Evolutionary conservation across 2,888 invertebrate genomes (phyloP), one percentile per base, ranked within the genome.

Genomic region (Polydrusus pterygomalis): DNA sequence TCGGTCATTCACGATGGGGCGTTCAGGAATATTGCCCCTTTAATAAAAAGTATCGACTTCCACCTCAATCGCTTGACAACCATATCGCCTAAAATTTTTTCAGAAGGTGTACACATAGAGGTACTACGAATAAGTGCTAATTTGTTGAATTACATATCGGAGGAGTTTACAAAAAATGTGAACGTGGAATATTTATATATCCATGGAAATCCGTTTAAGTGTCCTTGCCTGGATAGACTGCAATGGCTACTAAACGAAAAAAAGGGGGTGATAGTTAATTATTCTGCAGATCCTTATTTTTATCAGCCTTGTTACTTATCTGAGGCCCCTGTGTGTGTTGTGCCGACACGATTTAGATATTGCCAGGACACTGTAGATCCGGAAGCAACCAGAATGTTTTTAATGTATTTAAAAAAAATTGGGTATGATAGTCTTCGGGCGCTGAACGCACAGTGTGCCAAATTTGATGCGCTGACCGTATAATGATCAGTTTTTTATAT

Each of bases 111-210:
- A 20, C 49, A 17, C 7, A 63, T 63, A 43, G 43, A 38, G 17
- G 43, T 2, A 43, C 45, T 63, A 0, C 18, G 17, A 18, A 43
- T 63, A 1, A 63, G 34, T 25, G 40, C 43, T n/a, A 63, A 63
- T 43, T 63, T 63, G 18, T n/a, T 63, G 1, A 63, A 63, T 38
- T 63, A 63, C 9, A 17, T 63, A 17, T 18, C 63, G 13, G 45
- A 63, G 1, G 18, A 18, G 11, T 63, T 63, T 11, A 17, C 45
- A 10, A n/a, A 18, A 25, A 63, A 18, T 11, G 43, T 45, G 1
- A 17, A 43, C 7, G 13, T 43, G 13, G 2, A 43, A 2, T 43
- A 40, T 63, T 43, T 63, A 20, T 17, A 11, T 6, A 20, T 63
- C 18, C 43, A 34, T 20, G 63, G 63, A 6, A 63, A 63, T 11